Conservation (phyloP, 2,113 vertebrate genomes). For the Platysternon megacephalum region DNA sequence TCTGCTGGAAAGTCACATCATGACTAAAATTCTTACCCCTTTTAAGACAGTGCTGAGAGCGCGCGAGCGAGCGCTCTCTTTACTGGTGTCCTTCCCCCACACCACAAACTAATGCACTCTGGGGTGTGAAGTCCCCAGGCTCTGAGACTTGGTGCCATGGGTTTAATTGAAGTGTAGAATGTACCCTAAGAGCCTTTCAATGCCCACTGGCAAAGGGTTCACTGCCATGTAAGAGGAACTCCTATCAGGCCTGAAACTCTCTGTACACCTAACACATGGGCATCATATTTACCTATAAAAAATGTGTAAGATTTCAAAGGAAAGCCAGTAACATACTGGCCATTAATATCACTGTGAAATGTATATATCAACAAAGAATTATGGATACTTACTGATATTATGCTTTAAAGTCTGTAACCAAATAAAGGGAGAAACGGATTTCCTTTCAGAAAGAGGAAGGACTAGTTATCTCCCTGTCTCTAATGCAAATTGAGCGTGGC, state of each 20-base stretch:
- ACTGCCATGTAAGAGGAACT: too few relatives aligned
- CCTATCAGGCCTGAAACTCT: too few relatives aligned
- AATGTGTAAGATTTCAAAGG: too few relatives aligned
- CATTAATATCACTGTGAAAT: too few relatives aligned
- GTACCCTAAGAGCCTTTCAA: too few relatives aligned
- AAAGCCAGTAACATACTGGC: too few relatives aligned
- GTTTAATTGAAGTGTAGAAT: neutral
- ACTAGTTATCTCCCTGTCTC: neutral
- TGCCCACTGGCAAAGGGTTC: too few relatives aligned
- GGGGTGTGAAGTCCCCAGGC: neutral
- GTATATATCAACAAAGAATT: too few relatives aligned
- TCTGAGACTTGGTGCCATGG: neutral
- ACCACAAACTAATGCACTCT: neutral
- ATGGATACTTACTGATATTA: neutral
- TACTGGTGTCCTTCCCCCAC: neutral
- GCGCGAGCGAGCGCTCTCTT: neutral
- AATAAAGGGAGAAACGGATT: neutral
- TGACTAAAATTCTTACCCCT: neutral
- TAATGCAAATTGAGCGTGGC: neutral
- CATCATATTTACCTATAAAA: too few relatives aligned
- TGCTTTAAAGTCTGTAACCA: neutral
- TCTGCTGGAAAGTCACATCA: neutral
- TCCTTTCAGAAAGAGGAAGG: neutral
- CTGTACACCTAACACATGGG: too few relatives aligned
- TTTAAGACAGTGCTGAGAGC: neutral